These are phyloP conservation scores for Caenorhabditis sp. DNA, from an alignment of 2,888 invertebrate species.

Conservation along the genomic window DNA sequence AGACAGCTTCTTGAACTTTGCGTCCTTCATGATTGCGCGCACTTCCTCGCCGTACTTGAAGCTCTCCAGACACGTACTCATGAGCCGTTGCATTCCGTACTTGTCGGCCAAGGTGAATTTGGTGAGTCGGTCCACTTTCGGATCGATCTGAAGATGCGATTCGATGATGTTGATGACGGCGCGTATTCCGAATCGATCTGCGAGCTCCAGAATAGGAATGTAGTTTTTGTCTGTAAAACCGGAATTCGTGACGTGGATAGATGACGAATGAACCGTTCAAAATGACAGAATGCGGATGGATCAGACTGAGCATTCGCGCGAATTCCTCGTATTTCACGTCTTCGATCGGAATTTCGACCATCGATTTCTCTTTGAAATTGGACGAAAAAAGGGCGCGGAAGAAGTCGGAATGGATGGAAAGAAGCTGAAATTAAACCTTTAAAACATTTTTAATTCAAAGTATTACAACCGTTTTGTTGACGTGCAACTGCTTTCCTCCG, in stretches of 20 bases:
- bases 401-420: conserved; percentile 3
- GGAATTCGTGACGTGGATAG: too few relatives aligned
- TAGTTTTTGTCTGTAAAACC: background rate
- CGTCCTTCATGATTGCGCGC: too few relatives aligned
- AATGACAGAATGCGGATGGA: background rate
- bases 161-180: too few relatives aligned
- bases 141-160: too few relatives aligned
- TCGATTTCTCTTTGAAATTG: conserved; percentile 15
- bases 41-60: too few relatives aligned
- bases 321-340: conserved; percentile 8
- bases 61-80: too few relatives aligned
- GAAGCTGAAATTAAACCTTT: background rate
- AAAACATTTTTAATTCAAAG: background rate
- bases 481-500: background rate
- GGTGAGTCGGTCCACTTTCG: too few relatives aligned
- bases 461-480: background rate
- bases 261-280: background rate
- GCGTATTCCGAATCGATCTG: too few relatives aligned
- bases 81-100: too few relatives aligned
- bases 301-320: background rate
- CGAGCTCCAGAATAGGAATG: background rate
- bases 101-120: too few relatives aligned
- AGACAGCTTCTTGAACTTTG: too few relatives aligned
- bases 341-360: conserved; percentile 7
- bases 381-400: conserved; percentile 5